These are phyloP conservation scores for Montipora foliosa DNA, from an alignment of 64 coral and sea anemone species.

Conservation along the genomic window DNA sequence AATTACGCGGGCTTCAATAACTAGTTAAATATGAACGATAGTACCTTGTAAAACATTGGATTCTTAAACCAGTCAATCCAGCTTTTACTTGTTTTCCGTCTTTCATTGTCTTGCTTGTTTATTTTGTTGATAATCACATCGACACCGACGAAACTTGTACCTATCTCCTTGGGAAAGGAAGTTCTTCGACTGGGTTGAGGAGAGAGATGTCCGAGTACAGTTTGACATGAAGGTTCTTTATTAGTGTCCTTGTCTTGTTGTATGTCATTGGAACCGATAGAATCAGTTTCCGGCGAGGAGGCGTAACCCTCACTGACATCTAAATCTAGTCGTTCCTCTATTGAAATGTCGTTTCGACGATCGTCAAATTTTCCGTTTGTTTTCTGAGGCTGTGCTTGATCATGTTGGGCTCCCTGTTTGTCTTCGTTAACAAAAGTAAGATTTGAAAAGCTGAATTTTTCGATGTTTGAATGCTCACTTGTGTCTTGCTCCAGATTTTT, in stretches of 20 bases:
- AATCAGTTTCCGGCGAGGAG: conserved; percentile 27
- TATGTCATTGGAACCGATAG: background rate
- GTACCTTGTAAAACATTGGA: conserved; percentile 51
- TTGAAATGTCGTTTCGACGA: background rate
- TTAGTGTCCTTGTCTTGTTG: background rate
- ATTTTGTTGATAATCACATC: background rate
- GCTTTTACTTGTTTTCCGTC: conserved; percentile 3
- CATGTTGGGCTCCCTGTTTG: background rate
- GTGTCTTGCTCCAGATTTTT: too few species aligned
- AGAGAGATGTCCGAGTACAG: background rate
- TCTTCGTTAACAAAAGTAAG: conserved; percentile 1
- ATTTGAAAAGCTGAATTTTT: conserved; percentile 37
- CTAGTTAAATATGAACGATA: background rate
- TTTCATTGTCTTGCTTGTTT: background rate
- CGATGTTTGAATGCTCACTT: background rate
- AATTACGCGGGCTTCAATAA: background rate
- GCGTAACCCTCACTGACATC: conserved; percentile 31
- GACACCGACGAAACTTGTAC: background rate
- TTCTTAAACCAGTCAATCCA: conserved; percentile 40
- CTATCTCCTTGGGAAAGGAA: background rate
- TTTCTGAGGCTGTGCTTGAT: background rate
- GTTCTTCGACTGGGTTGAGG: background rate
- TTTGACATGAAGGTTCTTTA: background rate
- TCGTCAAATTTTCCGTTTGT: background rate
- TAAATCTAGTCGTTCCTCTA: background rate